These are phyloP conservation scores for Auanema sp. DNA, from an alignment of 2,888 invertebrate genomes.

Conservation along the genomic window DNA sequence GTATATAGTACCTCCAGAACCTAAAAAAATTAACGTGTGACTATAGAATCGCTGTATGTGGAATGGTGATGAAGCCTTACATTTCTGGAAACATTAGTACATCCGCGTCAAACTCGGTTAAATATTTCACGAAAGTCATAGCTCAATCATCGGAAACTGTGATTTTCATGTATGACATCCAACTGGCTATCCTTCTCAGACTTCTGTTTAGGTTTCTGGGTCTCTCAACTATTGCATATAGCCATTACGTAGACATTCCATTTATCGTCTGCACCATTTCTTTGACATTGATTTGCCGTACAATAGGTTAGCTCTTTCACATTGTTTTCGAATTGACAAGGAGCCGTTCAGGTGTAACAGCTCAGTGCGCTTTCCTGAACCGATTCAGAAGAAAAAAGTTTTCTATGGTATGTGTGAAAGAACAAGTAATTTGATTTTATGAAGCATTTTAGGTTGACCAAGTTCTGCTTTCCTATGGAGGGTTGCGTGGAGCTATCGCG, in stretches of 20 bases:
- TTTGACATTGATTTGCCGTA: background rate
- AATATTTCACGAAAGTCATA: conserved; percentile 97
- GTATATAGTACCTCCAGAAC: conserved; percentile 70
- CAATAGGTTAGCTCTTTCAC: conserved; percentile 5
- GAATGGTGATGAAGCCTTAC: conserved; percentile 98
- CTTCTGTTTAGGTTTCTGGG: conserved; percentile 17
- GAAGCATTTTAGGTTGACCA: conserved; percentile 60
- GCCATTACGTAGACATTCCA: background rate
- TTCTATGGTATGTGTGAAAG: conserved; percentile 24
- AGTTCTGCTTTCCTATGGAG: conserved; percentile 94
- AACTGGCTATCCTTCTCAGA: no score
- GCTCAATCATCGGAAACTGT: conserved; percentile 95
- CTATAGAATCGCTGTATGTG: conserved; percentile 90
- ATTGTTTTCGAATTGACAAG: no score
- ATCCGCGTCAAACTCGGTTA: conserved; percentile 95
- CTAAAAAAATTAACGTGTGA: background rate
- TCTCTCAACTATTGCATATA: background rate
- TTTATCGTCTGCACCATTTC: background rate
- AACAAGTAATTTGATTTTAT: background rate
- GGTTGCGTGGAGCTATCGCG: conserved; percentile 91
- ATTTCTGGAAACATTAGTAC: conserved; percentile 95
- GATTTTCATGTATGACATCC: conserved; percentile 51
- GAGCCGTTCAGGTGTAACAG: conserved; percentile 85
- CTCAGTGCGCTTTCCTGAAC: conserved; percentile 87
- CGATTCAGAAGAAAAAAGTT: conserved; percentile 73